phyloP scores from a whole-genome alignment of 2,113 vertebrate genomes.

The Phalacrocorax aristotelis region DNA sequence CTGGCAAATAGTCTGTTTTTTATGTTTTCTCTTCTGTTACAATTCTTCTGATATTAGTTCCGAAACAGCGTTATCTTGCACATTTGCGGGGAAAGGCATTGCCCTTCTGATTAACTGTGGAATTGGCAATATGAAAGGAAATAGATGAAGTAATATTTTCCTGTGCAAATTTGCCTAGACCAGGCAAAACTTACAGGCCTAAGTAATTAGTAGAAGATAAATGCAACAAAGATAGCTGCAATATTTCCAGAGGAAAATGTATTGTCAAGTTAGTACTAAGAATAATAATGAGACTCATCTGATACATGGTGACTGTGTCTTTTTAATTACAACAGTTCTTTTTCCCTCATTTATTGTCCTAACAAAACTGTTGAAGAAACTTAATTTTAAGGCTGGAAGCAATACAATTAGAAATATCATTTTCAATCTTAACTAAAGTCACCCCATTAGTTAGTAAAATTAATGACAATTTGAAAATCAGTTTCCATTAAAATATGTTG shows the following conservation, averaged over 20 bases:
- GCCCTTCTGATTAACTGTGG: neutral
- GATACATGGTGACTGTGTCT: neutral
- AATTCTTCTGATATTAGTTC: neutral
- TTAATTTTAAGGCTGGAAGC: neutral
- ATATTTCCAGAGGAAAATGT: neutral
- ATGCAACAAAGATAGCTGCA: neutral
- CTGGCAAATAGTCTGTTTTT: neutral
- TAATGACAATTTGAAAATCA: neutral
- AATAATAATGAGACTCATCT: neutral
- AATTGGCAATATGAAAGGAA: neutral
- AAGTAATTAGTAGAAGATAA: neutral
- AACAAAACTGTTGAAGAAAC: neutral
- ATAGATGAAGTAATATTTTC: neutral
- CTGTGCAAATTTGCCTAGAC: neutral
- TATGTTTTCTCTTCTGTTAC: neutral
- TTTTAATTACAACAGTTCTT: neutral
- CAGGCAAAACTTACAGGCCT: neutral
- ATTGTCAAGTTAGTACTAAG: neutral
- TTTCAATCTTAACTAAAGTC: neutral
- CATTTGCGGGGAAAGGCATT: neutral
- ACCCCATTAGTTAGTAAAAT: neutral
- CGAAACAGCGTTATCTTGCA: neutral
- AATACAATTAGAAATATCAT: neutral
- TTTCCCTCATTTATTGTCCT: neutral
- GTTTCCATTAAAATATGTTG: neutral